These are phyloP conservation scores for Aurelia aurita complex sp. Pacific DNA, from an alignment of 30 jellyfish, hydroid and myxozoan genomes.

Conservation along the genomic window DNA sequence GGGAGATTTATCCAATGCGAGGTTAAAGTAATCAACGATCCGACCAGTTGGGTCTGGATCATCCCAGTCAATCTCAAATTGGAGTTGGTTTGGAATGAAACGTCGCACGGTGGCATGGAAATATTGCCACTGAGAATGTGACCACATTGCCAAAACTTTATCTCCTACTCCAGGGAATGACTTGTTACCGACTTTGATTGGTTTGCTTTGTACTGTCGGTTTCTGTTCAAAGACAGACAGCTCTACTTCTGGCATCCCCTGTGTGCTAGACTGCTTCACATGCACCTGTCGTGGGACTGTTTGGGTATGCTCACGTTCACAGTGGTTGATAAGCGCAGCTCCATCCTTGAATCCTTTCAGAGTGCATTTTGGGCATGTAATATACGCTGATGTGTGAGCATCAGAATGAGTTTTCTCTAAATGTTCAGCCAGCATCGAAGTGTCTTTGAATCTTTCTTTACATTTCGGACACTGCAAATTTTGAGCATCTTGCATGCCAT, in stretches of 20 bases:
- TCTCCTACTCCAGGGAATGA: slow-evolving; percentile 52
- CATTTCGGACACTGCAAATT: slow-evolving; percentile 8
- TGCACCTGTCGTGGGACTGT: neutral
- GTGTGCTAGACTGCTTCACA: neutral
- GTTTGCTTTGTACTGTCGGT: neutral
- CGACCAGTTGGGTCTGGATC: slow-evolving; percentile 90
- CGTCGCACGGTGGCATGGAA: slow-evolving; percentile 75
- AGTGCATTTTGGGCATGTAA: slow-evolving; percentile 65
- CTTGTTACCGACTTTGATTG: slow-evolving; percentile 13
- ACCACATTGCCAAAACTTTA: slow-evolving; percentile 86
- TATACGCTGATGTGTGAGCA: neutral
- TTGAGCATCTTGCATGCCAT: neutral
- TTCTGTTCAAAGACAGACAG: neutral
- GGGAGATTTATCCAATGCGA: slow-evolving; percentile 78
- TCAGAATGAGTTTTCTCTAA: neutral
- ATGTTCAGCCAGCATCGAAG: neutral
- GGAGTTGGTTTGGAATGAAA: slow-evolving; percentile 47
- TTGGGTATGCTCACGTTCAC: slow-evolving; percentile 20
- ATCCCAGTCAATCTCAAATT: slow-evolving; percentile 92
- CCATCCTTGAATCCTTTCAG: slow-evolving; percentile 51
- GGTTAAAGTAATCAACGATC: slow-evolving; percentile 75
- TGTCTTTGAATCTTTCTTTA: neutral
- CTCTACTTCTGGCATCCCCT: slow-evolving; percentile 6
- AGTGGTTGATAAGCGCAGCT: slow-evolving; percentile 23
- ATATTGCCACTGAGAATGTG: slow-evolving; percentile 82